Conservation (phyloP, 2,113 vertebrate genomes). For the Haemorhous mexicanus region DNA sequence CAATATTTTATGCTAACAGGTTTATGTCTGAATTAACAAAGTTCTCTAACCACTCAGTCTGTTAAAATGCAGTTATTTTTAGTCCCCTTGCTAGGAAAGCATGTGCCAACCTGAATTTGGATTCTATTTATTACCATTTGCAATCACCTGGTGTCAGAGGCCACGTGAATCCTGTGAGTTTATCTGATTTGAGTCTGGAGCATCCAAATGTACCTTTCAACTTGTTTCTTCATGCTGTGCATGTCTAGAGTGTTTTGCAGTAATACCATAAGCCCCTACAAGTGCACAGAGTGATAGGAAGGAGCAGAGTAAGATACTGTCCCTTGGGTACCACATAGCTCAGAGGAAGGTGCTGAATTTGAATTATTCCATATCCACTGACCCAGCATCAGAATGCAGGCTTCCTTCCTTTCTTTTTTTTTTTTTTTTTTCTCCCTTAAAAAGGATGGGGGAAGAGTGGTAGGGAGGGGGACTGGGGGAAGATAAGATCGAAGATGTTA, state of each 20-base stretch:
- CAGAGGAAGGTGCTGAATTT: conserved; percentile 50
- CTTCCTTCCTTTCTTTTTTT: neutral
- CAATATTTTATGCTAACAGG: conserved; percentile 55
- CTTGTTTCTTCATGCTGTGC: conserved; percentile 63
- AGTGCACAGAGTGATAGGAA: conserved; percentile 54
- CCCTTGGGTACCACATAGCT: conserved; percentile 15
- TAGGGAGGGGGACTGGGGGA: no score
- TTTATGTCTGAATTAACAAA: conserved; percentile 54
- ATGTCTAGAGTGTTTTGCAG: conserved; percentile 42
- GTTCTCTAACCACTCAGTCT: conserved; percentile 50
- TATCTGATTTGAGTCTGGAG: conserved; percentile 62
- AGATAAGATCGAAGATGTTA: neutral
- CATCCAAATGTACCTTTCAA: conserved; percentile 34
- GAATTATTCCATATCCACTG: conserved; percentile 47
- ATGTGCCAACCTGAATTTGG: conserved; percentile 55
- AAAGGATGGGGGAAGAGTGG: neutral
- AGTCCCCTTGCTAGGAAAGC: conserved; percentile 14
- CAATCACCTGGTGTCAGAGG: conserved; percentile 44
- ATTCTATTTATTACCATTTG: conserved; percentile 55
- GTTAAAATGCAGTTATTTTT: conserved; percentile 40
- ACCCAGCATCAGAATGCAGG: conserved; percentile 43
- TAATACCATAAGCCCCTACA: conserved; percentile 59
- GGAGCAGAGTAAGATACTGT: conserved; percentile 24
- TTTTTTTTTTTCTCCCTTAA: neutral
- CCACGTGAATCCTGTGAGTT: conserved; percentile 40